A percentile compares a stretch with the other conserved stretches of the same genome.
Evolutionary conservation across 2,888 invertebrate genomes (phyloP).

Genomic region (Heliconius charithonia): DNA sequence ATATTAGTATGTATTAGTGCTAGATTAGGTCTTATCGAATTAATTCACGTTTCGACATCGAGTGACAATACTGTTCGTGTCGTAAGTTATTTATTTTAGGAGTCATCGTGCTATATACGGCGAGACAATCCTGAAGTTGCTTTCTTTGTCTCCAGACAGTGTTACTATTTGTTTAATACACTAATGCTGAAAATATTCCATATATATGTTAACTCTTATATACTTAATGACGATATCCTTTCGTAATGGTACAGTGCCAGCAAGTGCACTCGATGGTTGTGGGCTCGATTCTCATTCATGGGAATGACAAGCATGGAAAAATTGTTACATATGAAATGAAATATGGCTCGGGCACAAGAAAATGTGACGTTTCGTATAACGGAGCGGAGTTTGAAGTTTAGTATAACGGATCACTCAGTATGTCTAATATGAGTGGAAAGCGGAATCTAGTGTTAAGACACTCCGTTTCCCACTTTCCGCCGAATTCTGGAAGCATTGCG

Average conservation of each 20-base stretch:
- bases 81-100: slow-evolving; percentile 14
- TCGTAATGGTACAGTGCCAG: neutral
- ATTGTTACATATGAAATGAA: no score
- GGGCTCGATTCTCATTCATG: neutral
- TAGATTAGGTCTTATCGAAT: slow-evolving; percentile 19
- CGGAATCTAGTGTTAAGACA: no score
- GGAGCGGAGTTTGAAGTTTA: no score
- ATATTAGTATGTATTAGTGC: neutral
- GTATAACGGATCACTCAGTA: no score
- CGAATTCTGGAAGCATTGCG: no score
- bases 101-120: slow-evolving; percentile 16
- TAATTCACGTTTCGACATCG: slow-evolving; percentile 18
- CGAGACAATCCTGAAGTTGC: neutral
- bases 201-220: neutral
- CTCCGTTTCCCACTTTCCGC: no score
- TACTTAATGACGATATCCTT: neutral
- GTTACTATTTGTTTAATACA: neutral
- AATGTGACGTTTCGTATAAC: no score
- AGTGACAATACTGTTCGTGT: slow-evolving; percentile 10
- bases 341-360: no score
- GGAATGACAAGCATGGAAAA: neutral
- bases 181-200: slow-evolving; percentile 25
- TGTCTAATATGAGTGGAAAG: no score
- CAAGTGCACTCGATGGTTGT: neutral
- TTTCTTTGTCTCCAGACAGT: slow-evolving; percentile 15